phyloP scores from a whole-genome alignment of 1,140 invertebrate genomes.

The Mercenaria mercenaria region DNA sequence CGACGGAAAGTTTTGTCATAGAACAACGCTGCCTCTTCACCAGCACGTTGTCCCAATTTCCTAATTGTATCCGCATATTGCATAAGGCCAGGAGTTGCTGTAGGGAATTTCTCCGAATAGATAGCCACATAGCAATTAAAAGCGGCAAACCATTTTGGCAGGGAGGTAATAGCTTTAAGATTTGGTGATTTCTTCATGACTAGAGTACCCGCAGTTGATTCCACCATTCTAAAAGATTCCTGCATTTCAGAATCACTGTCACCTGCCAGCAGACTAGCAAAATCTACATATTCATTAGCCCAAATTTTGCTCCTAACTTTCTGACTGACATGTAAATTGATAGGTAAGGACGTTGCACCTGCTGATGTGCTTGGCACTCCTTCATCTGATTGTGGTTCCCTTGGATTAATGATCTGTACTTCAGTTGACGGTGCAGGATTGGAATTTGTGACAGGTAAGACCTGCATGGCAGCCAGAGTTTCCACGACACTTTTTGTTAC shows the following conservation, averaged over 20 bases:
- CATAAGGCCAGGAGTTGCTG: background rate
- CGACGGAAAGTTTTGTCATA: constrained; percentile 28
- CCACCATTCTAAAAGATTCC: constrained; percentile 7
- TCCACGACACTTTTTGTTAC: no score
- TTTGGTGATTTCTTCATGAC: background rate
- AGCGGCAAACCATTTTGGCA: background rate
- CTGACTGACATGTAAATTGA: no score
- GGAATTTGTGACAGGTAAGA: no score
- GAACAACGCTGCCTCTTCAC: constrained; percentile 32
- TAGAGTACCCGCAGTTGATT: background rate
- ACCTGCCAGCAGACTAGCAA: background rate
- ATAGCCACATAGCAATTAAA: constrained; percentile 44
- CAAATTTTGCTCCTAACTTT: background rate
- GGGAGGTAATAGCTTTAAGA: background rate
- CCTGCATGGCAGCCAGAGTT: no score
- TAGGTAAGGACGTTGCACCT: no score
- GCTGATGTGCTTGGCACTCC: background rate
- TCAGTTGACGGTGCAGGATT: no score
- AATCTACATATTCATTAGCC: background rate
- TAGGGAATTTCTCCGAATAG: background rate
- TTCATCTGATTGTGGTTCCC: background rate
- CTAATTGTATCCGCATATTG: background rate
- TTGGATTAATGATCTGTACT: no score
- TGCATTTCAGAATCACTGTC: background rate
- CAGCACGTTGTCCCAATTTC: background rate